phyloP scores from a whole-genome alignment of 2,888 invertebrate species.

The Hermaeophaga mercurialis region DNA sequence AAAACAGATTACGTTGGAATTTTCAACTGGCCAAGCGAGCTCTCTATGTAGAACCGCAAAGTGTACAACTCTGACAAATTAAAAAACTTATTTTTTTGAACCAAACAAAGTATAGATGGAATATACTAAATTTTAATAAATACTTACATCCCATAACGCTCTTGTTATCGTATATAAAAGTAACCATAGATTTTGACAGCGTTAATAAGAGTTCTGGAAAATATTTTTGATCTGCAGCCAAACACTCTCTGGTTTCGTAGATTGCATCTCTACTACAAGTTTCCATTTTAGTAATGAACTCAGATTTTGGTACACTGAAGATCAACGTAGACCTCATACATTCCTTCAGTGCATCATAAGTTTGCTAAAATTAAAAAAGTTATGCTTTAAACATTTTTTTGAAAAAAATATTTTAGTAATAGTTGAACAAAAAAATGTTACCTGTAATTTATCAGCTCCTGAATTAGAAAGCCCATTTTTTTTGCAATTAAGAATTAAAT shows the following conservation, averaged over 20 bases:
- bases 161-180: constrained; percentile 31
- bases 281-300: constrained; percentile 24
- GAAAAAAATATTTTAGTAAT: neutral
- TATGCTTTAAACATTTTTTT: neutral
- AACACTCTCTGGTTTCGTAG: constrained; percentile 21
- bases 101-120: too few species aligned
- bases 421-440: constrained; percentile 1
- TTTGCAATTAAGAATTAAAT: constrained; percentile 24
- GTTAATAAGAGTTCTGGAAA: constrained; percentile 31
- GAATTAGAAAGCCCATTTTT: constrained; percentile 13
- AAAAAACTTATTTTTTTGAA: too few species aligned
- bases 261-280: constrained; percentile 23
- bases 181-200: constrained; percentile 26
- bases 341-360: constrained; percentile 19
- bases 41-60: too few species aligned
- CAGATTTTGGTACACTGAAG: constrained; percentile 16
- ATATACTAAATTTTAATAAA: too few species aligned
- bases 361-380: constrained; percentile 13
- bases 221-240: constrained; percentile 25
- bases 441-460: constrained; percentile 17
- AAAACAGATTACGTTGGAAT: too few species aligned
- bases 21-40: too few species aligned
- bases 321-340: constrained; percentile 17
- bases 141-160: constrained; percentile 25
- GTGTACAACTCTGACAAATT: too few species aligned